Evolutionary conservation across 37 sponge, comb jelly and placozoan genomes (phyloP).

Genomic region (Crambe crambe): DNA sequence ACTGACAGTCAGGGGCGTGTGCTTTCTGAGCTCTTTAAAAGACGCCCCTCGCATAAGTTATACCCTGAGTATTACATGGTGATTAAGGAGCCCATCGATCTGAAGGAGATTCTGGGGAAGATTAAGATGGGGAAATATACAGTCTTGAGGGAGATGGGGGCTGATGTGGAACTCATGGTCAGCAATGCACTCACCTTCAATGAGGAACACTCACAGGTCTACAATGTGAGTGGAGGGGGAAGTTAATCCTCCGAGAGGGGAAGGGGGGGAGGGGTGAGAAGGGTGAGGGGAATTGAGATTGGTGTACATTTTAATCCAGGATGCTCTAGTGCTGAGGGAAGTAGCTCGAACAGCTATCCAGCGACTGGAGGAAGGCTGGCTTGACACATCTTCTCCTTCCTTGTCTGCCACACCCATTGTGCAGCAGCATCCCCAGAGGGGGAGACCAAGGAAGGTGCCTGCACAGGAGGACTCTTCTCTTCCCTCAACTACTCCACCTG

Average conservation of each 20-base stretch:
- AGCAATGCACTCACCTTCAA: slow-evolving; percentile 77
- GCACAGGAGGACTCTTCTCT: not conserved
- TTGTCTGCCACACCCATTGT: slow-evolving; percentile 5
- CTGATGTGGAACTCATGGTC: slow-evolving; percentile 69
- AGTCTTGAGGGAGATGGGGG: slow-evolving; percentile 50
- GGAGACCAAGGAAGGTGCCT: not conserved
- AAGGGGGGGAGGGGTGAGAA: not conserved
- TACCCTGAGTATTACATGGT: slow-evolving; percentile 85
- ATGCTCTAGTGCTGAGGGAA: slow-evolving; percentile 41
- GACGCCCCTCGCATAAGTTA: slow-evolving; percentile 59
- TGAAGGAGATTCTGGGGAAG: slow-evolving; percentile 64
- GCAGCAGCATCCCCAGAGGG: not conserved
- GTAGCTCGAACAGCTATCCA: slow-evolving; percentile 27
- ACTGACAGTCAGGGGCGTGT: slow-evolving; percentile 53
- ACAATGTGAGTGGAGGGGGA: slow-evolving; percentile 22
- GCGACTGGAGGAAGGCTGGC: slow-evolving; percentile 29
- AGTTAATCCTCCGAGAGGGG: not conserved
- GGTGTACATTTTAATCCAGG: no score
- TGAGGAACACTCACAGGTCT: slow-evolving; percentile 65
- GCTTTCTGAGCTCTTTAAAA: slow-evolving; percentile 66
- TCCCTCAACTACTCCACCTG: not conserved
- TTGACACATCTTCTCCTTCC: not conserved
- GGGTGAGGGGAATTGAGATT: no score
- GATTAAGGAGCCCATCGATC: slow-evolving; percentile 75
- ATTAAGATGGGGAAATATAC: slow-evolving; percentile 38